Conservation (phyloP, 64 coral and sea anemone genomes). For the Pachyseris speciosa region DNA sequence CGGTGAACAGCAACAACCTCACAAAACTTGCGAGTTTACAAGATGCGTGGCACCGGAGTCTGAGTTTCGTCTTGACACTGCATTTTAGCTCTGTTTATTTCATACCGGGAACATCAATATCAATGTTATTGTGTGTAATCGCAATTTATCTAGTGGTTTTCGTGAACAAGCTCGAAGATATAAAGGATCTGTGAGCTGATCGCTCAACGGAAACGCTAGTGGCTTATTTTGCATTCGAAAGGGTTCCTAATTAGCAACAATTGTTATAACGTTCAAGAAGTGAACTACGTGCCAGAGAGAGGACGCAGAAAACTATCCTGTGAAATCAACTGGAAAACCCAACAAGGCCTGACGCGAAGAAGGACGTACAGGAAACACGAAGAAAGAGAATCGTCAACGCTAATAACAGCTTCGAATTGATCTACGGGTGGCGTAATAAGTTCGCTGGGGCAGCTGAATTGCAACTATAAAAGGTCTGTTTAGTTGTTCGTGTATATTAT, state of each 20-base stretch:
- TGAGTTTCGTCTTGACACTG: too few relatives aligned
- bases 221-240: constrained; percentile 76
- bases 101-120: background rate
- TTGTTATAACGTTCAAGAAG: background rate
- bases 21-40: background rate
- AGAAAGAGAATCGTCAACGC: background rate
- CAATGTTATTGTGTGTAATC: background rate
- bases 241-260: constrained; percentile 26
- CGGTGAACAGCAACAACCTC: background rate
- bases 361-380: background rate
- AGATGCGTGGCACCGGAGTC: background rate
- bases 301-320: background rate
- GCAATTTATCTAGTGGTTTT: background rate
- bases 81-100: background rate
- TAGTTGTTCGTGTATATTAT: constrained; percentile 48
- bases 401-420: background rate
- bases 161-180: background rate
- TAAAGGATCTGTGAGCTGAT: background rate
- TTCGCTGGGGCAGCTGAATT: constrained; percentile 31
- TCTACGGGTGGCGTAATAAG: background rate
- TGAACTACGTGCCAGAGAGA: background rate
- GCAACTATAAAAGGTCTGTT: background rate
- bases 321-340: constrained; percentile 19
- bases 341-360: background rate
- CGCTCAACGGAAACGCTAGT: background rate